phyloP scores from a whole-genome alignment of 2,797 vertebrate species.

The Melanotaenia nigrans region DNA sequence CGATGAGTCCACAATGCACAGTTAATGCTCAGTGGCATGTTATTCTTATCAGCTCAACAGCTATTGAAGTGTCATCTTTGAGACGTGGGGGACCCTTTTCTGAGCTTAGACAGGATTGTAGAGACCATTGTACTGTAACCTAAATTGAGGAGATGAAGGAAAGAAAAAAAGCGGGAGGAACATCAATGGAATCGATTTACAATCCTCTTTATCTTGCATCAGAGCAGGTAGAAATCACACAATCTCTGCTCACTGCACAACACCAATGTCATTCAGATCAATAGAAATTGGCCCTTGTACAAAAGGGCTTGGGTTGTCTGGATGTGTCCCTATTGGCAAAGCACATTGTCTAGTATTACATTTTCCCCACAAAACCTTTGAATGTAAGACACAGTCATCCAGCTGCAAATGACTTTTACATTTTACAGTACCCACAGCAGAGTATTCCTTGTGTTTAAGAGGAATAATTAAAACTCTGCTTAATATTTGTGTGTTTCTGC shows the following conservation, averaged over 20 bases:
- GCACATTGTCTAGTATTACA: slow-evolving; percentile 62
- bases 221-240: slow-evolving; percentile 78
- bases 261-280: slow-evolving; percentile 82
- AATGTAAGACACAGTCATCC: slow-evolving; percentile 61
- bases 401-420: slow-evolving; percentile 71
- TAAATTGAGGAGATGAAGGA: slow-evolving; percentile 70
- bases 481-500: slow-evolving; percentile 29
- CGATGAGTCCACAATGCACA: slow-evolving; percentile 62
- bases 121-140: slow-evolving; percentile 75
- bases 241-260: slow-evolving; percentile 75
- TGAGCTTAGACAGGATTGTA: slow-evolving; percentile 54
- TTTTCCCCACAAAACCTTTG: slow-evolving; percentile 62
- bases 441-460: slow-evolving; percentile 48
- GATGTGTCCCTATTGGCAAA: slow-evolving; percentile 50
- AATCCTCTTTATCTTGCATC: slow-evolving; percentile 82
- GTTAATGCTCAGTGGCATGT: slow-evolving; percentile 58
- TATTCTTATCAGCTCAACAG: slow-evolving; percentile 73
- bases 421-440: slow-evolving; percentile 46
- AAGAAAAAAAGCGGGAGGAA: slow-evolving; percentile 35
- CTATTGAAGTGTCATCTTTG: slow-evolving; percentile 75
- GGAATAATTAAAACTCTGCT: slow-evolving; percentile 52
- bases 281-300: slow-evolving; percentile 76
- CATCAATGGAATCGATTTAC: slow-evolving; percentile 83
- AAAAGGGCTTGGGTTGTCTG: slow-evolving; percentile 66
- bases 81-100: slow-evolving; percentile 38